These are phyloP conservation scores for Molothrus aeneus DNA, from an alignment of 2,797 vertebrate species.

Conservation along the genomic window DNA sequence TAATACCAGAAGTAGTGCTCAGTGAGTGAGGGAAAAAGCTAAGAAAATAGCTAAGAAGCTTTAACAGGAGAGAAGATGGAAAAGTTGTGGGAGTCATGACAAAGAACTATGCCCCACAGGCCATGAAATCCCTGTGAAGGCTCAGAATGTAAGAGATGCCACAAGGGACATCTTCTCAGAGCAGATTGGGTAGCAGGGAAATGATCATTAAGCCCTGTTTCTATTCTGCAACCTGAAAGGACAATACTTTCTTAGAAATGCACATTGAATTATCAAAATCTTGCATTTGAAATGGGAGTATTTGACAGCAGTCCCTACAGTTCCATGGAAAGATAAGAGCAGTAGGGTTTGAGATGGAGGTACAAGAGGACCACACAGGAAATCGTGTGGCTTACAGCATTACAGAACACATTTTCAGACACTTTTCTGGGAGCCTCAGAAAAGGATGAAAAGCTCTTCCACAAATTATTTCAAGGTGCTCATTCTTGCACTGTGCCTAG, in stretches of 20 bases:
- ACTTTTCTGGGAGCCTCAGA: not conserved
- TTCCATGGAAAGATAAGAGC: not conserved
- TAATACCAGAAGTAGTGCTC: not conserved
- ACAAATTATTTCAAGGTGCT: not conserved
- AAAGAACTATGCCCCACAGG: not conserved
- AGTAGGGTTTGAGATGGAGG: not conserved
- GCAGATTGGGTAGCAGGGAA: not conserved
- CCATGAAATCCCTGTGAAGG: not conserved
- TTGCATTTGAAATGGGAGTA: not conserved
- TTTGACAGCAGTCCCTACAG: not conserved
- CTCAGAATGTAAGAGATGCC: not conserved
- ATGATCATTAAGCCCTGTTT: not conserved
- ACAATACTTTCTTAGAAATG: not conserved
- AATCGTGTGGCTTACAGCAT: not conserved
- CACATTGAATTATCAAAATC: not conserved
- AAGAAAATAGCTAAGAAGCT: not conserved
- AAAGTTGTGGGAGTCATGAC: not conserved
- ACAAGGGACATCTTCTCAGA: not conserved
- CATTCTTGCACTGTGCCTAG: not conserved
- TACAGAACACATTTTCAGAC: not conserved
- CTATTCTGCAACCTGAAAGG: not conserved
- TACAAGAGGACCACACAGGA: not conserved
- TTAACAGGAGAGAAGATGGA: not conserved
- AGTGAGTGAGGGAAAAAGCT: not conserved
- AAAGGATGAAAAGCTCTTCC: not conserved